These are phyloP conservation scores for Cryptocheilus praepositus DNA, from an alignment of 2,888 invertebrate species.

Conservation along the genomic window DNA sequence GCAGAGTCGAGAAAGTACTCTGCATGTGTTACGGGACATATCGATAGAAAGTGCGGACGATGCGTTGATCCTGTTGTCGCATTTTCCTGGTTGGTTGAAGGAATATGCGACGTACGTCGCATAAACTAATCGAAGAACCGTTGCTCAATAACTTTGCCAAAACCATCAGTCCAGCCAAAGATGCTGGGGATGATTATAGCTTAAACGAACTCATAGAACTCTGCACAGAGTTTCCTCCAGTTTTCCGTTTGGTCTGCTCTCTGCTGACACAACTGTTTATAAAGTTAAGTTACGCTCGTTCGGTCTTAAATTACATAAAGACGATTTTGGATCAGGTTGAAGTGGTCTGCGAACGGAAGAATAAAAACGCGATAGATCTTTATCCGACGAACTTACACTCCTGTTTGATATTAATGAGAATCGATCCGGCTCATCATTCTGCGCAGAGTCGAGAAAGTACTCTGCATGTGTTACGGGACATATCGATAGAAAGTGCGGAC, in stretches of 20 bases:
- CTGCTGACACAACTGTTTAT: constrained; percentile 59
- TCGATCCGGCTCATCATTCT: constrained; percentile 56
- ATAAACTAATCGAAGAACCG: too few species aligned
- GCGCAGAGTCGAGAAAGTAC: constrained; percentile 49
- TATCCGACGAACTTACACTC: constrained; percentile 62
- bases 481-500: constrained; percentile 48
- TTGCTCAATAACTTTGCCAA: too few species aligned
- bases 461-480: constrained; percentile 46
- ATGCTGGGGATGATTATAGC: constrained; percentile 5
- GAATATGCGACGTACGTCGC: too few species aligned
- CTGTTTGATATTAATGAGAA: constrained; percentile 58
- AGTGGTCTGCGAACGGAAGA: constrained; percentile 36
- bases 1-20: constrained; percentile 49
- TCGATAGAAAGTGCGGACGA: constrained; percentile 47
- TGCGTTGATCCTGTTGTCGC: constrained; percentile 58
- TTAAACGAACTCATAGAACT: constrained; percentile 47
- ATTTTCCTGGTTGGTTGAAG: constrained; percentile 64
- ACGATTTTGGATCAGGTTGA: constrained; percentile 45
- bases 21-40: constrained; percentile 50
- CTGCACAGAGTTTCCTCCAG: constrained; percentile 44
- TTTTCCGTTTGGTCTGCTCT: constrained; percentile 56
- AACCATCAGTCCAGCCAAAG: constrained; percentile 31
- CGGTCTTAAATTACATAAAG: constrained; percentile 54
- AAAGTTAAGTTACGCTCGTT: constrained; percentile 47
- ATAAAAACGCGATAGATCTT: constrained; percentile 59